A percentile compares a stretch with the other conserved stretches of the same genome.
Conservation (phyloP, 2,888 invertebrate species). For the Sicus ferrugineus region DNA sequence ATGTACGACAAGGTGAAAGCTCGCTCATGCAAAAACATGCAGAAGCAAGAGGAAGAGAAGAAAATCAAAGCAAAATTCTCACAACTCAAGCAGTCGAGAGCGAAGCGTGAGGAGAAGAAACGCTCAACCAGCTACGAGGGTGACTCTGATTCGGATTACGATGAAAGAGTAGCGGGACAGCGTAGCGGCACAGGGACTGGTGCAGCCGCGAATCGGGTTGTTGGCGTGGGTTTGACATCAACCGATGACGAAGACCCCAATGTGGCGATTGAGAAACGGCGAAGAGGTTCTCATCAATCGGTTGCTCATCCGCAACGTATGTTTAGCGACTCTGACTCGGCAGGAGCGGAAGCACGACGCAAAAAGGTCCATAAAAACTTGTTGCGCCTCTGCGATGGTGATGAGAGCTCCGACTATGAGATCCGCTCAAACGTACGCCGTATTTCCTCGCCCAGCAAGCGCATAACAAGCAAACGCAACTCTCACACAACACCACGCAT, state of each 20-base stretch:
- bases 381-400: slow-evolving; percentile 64
- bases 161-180: slow-evolving; percentile 49
- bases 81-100: slow-evolving; percentile 85
- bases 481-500: slow-evolving; percentile 73
- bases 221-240: slow-evolving; percentile 42
- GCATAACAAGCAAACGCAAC: slow-evolving; percentile 70
- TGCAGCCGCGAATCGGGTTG: slow-evolving; percentile 38
- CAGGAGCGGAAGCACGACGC: slow-evolving; percentile 42
- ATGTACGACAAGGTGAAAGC: slow-evolving; percentile 99
- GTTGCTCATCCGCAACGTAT: slow-evolving; percentile 49
- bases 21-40: slow-evolving; percentile 91
- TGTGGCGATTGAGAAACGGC: slow-evolving; percentile 38
- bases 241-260: slow-evolving; percentile 62
- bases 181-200: slow-evolving; percentile 47
- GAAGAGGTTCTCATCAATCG: slow-evolving; percentile 40
- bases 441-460: slow-evolving; percentile 63
- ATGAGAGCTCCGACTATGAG: slow-evolving; percentile 60
- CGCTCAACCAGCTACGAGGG: slow-evolving; percentile 89
- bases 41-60: slow-evolving; percentile 89
- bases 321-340: slow-evolving; percentile 66
- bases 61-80: slow-evolving; percentile 90
- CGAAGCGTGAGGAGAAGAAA: slow-evolving; percentile 88
- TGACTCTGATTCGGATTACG: slow-evolving; percentile 77
- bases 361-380: slow-evolving; percentile 66
- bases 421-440: slow-evolving; percentile 53